Conservation (phyloP, 2,797 vertebrate species). For the Siniperca undulata region DNA sequence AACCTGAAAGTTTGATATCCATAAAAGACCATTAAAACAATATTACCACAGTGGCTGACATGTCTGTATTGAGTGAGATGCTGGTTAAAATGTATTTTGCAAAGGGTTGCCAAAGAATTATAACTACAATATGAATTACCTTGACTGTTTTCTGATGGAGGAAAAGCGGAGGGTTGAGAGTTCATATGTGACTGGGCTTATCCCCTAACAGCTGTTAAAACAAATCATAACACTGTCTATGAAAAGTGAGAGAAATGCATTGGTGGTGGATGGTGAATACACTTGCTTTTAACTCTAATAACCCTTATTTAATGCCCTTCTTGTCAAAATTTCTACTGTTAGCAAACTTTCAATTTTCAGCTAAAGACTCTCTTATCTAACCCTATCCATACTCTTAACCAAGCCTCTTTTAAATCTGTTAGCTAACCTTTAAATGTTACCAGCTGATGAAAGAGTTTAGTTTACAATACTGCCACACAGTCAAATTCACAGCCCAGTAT, state of each 20-base stretch:
- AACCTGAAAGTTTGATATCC: conserved; percentile 1
- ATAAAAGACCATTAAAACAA: conserved; percentile 8
- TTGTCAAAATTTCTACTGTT: neutral
- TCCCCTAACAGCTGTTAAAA: conserved; percentile 12
- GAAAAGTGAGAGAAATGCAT: neutral
- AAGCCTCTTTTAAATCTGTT: neutral
- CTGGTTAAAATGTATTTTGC: neutral
- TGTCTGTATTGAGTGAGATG: neutral
- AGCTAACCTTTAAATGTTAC: neutral
- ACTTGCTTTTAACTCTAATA: neutral
- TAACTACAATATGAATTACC: neutral
- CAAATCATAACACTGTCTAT: neutral
- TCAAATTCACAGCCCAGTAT: too few species aligned
- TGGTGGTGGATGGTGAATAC: conserved; percentile 1
- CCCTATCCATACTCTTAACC: too few species aligned
- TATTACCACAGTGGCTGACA: neutral
- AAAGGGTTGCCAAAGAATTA: neutral
- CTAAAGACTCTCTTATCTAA: too few species aligned
- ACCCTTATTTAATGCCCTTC: neutral
- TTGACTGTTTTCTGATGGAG: neutral
- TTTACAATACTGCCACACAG: too few species aligned
- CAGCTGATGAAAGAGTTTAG: neutral
- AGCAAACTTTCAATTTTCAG: neutral
- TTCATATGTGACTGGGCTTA: neutral
- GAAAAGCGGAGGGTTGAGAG: neutral